Evolutionary conservation across 2,113 vertebrate genomes (phyloP).

Genomic region (Chaenocephalus aceratus): DNA sequence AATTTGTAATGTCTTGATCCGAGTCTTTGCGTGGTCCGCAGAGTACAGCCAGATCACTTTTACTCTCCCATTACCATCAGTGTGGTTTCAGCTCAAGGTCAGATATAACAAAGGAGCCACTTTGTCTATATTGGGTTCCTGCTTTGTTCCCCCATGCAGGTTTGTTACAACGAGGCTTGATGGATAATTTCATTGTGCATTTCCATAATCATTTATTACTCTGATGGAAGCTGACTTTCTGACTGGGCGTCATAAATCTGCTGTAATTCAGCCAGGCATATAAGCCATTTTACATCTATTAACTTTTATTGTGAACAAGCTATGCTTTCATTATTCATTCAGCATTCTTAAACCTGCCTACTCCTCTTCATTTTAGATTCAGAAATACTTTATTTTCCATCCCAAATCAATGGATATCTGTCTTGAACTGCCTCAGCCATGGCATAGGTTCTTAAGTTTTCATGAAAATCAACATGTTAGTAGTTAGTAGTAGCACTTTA

Average conservation of each 20-base stretch:
- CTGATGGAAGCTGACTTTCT: slow-evolving; percentile 24
- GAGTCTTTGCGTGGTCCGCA: slow-evolving; percentile 14
- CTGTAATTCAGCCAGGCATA: background rate
- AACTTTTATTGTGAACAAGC: background rate
- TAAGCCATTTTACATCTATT: background rate
- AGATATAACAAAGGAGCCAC: slow-evolving; percentile 17
- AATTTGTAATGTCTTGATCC: slow-evolving; percentile 33
- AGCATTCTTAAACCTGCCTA: background rate
- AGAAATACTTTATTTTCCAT: background rate
- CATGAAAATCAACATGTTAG: background rate
- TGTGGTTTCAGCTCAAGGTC: slow-evolving; percentile 31
- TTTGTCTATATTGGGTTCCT: slow-evolving; percentile 45
- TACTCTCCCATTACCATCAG: slow-evolving; percentile 29
- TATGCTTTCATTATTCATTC: background rate
- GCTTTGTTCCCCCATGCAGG: slow-evolving; percentile 10
- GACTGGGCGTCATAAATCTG: background rate
- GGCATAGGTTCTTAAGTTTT: background rate
- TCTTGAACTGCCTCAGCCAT: background rate
- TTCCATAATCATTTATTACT: slow-evolving; percentile 33
- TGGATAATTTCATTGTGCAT: slow-evolving; percentile 21
- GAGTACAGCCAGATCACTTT: slow-evolving; percentile 26
- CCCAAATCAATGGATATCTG: background rate
- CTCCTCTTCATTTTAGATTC: background rate
- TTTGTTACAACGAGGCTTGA: background rate
- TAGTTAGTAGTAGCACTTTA: background rate